Evolutionary conservation across 1,140 invertebrate species (phyloP).

Genomic region (Pentalonia nigronervosa): DNA sequence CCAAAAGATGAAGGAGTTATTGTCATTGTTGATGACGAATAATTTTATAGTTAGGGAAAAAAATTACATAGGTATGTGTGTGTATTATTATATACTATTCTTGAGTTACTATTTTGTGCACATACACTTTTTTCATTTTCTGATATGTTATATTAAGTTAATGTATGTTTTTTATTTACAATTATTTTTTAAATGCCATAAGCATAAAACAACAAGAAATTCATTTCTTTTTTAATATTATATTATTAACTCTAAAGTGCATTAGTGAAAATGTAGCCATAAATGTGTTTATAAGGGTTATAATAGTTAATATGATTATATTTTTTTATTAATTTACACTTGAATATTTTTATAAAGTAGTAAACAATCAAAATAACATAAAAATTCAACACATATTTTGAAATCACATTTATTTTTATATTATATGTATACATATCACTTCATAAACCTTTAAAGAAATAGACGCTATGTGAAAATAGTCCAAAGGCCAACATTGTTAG

Average conservation of each 20-base stretch:
- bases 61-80: too few relatives aligned
- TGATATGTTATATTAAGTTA: background rate
- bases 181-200: background rate
- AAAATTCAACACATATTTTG: background rate
- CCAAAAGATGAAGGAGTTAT: constrained; percentile 19
- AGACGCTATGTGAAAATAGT: too few relatives aligned
- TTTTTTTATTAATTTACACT: too few relatives aligned
- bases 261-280: background rate
- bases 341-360: background rate
- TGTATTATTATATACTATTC: background rate
- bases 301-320: background rate
- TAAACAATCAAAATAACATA: background rate
- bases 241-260: background rate
- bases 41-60: background rate
- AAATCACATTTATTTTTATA: background rate
- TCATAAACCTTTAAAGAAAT: too few relatives aligned
- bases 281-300: background rate
- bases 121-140: background rate
- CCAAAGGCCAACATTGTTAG: too few relatives aligned
- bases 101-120: background rate
- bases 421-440: too few relatives aligned
- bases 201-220: background rate
- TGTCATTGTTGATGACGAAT: constrained; percentile 29
- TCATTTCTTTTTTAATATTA: too few relatives aligned
- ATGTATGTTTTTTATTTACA: background rate